A percentile compares a stretch with the other conserved stretches of the same genome.
Evolutionary conservation across 1,140 invertebrate species (phyloP).

Genomic region (Microplitis mediator): DNA sequence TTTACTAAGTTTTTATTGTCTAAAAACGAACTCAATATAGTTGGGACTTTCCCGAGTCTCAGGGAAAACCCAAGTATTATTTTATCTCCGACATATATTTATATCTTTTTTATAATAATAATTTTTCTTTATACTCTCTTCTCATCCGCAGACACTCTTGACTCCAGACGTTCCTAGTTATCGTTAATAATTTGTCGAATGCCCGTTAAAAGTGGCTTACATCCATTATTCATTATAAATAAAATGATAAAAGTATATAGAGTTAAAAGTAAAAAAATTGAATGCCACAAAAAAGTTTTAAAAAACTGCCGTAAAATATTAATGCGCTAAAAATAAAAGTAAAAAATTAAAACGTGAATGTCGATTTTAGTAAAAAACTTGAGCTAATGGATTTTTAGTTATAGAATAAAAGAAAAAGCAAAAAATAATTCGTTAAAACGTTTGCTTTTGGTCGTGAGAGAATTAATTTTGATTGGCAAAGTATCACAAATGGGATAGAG

Average conservation of each 20-base stretch:
- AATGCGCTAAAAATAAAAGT: too few relatives aligned
- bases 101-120: not conserved
- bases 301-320: too few relatives aligned
- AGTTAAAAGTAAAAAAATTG: slow-evolving; percentile 26
- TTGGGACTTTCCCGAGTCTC: too few relatives aligned
- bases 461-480: slow-evolving; percentile 52
- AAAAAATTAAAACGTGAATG: too few relatives aligned
- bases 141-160: slow-evolving; percentile 6
- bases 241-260: slow-evolving; percentile 20
- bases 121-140: slow-evolving; percentile 9
- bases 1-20: too few relatives aligned
- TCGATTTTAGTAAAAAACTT: not conserved
- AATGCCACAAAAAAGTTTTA: not conserved
- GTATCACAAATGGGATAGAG: slow-evolving; percentile 1
- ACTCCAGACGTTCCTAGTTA: slow-evolving; percentile 11
- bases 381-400: slow-evolving; percentile 50
- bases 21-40: too few relatives aligned
- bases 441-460: slow-evolving; percentile 39
- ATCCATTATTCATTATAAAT: slow-evolving; percentile 10
- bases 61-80: too few relatives aligned
- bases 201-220: slow-evolving; percentile 37
- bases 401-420: slow-evolving; percentile 30
- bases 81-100: too few relatives aligned
- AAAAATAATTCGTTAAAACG: slow-evolving; percentile 42
- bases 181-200: slow-evolving; percentile 36